A percentile compares a stretch with the other conserved stretches of the same genome.
phyloP scores from a whole-genome alignment of 2,113 vertebrate species.

The Hiodon tergisus region DNA sequence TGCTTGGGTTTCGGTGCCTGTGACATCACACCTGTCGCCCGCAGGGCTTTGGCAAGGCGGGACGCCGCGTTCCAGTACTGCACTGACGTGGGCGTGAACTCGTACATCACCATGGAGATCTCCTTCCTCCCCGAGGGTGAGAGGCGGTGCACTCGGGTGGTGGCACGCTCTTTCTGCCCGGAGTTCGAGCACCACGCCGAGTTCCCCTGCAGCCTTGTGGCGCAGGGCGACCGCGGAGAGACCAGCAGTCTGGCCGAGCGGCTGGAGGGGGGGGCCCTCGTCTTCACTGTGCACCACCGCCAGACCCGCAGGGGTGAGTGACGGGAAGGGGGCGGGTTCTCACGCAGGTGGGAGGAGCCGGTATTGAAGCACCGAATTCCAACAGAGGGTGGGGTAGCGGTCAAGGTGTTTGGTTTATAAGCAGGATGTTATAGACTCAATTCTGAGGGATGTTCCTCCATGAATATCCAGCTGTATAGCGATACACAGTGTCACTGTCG shows the following conservation, averaged over 20 bases:
- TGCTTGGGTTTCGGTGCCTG: too few species aligned
- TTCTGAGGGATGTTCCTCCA: too few species aligned
- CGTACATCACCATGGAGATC: constrained; percentile 68
- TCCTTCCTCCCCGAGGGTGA: constrained; percentile 74
- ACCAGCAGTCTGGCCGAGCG: constrained; percentile 79
- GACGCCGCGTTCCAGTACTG: constrained; percentile 65
- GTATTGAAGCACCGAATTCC: too few species aligned
- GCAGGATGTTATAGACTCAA: too few species aligned
- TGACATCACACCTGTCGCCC: background rate
- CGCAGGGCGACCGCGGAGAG: constrained; percentile 71
- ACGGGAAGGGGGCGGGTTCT: background rate
- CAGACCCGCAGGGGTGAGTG: constrained; percentile 51
- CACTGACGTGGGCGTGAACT: constrained; percentile 72
- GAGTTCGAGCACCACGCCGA: constrained; percentile 75
- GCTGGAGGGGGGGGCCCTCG: constrained; percentile 63
- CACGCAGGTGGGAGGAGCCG: too few species aligned
- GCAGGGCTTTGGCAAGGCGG: constrained; percentile 67
- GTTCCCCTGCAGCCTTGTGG: constrained; percentile 69
- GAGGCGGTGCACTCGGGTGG: constrained; percentile 57
- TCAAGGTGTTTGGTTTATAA: too few species aligned
- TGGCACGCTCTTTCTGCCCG: constrained; percentile 77
- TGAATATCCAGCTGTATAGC: too few species aligned
- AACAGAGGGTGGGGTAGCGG: too few species aligned
- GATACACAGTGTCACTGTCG: too few species aligned
- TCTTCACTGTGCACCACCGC: constrained; percentile 80